Percentiles rank a stretch among this genome's conserved stretches.
Evolutionary conservation across 2,113 vertebrate species (phyloP).

Genomic region (Psittacula cyanocephala): DNA sequence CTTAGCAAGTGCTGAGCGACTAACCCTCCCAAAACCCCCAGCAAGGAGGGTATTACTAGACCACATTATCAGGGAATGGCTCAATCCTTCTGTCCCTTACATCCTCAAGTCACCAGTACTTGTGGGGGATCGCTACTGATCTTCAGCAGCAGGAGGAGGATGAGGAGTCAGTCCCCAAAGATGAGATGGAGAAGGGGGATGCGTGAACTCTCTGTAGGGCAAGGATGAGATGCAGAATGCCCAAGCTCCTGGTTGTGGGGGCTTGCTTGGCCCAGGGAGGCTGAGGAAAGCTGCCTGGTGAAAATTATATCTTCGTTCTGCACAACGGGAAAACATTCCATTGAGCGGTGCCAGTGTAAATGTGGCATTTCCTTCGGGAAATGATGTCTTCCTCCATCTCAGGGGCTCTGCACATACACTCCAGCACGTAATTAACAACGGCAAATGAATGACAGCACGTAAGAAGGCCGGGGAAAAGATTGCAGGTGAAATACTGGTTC

Average conservation of each 20-base stretch:
- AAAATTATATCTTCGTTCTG: neutral
- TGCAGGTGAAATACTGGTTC: neutral
- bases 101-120: neutral
- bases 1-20: neutral
- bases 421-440: neutral
- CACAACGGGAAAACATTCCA: neutral
- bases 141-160: neutral
- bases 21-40: neutral
- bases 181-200: neutral
- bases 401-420: neutral
- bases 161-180: neutral
- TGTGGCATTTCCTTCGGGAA: neutral
- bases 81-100: neutral
- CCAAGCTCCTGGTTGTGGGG: neutral
- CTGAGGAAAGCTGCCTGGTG: neutral
- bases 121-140: neutral
- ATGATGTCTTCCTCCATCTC: neutral
- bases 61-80: neutral
- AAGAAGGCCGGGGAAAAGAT: neutral
- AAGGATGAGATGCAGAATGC: neutral
- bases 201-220: neutral
- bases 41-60: neutral
- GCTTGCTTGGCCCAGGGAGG: neutral
- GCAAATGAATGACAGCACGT: neutral
- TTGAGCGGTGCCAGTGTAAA: neutral